Evolutionary conservation across 2,113 vertebrate genomes (phyloP), one percentile per base, ranked within the genome.

Genomic region (Melanotaenia duboulayi): DNA sequence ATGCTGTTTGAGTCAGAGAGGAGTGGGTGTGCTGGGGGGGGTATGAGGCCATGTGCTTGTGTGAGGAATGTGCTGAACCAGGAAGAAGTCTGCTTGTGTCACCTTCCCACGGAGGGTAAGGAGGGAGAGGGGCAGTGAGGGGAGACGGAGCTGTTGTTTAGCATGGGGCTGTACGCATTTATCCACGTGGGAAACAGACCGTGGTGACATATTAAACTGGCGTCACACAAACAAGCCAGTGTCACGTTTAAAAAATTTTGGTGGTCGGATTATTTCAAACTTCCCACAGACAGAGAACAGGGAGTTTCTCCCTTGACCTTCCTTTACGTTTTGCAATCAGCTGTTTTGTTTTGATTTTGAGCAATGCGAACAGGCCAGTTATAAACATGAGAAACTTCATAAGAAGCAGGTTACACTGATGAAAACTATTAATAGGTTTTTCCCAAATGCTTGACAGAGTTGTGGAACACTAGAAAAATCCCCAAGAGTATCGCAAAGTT

Each of bases 131-230:
- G 9, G 22, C 24, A 7, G 50, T 7, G 46, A 17, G 19, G 39
- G 42, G 19, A 50, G 55, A 62, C 14, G 6, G 1, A 37, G 62
- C 57, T 74, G 65, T 83, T 87, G 79, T 80, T 72, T 60, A 20
- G 69, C 54, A 44, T 25, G 78, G 8, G 60, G 54, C 39, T 51
- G 78, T 82, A 65, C 62, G 65, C 81, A 87, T 89, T 86, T 51
- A 89, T 89, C 79, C 85, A 87, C 67, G 74, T 92, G 90, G 83
- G 90, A 92, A 90, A 90, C 78, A 49, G 65, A 76, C 57, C 57
- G 66, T 56, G 67, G 78, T 86, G 66, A 90, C 86, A 89, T 71
- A 89, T 87, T 84, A 84, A 86, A 89, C 78, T 72, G 71, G 58
- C 40, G 57, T 76, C 58, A 50, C 80, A 81, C 81, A 85, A 82